Evolutionary conservation across 2,888 invertebrate genomes (phyloP).

Genomic region (Cremastinae sp.): DNA sequence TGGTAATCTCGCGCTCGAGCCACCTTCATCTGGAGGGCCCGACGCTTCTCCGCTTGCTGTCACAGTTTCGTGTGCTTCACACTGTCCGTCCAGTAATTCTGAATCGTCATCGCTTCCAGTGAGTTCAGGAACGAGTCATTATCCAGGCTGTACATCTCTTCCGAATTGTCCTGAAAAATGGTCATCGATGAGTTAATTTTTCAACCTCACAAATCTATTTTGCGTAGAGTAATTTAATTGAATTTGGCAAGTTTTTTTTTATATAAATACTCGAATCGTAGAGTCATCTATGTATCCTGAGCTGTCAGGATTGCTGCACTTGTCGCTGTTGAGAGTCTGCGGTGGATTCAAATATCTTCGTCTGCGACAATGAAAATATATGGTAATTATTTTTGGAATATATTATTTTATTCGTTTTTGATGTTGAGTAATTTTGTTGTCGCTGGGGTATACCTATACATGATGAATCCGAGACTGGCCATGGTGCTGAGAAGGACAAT

Average conservation of each 20-base stretch:
- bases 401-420: no score
- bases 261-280: conserved; percentile 91
- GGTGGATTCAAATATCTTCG: conserved; percentile 90
- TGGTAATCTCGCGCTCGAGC: conserved; percentile 47
- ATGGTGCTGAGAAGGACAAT: conserved; percentile 75
- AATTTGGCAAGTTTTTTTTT: no score
- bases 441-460: conserved; percentile 72
- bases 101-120: conserved; percentile 95
- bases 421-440: no score
- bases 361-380: conserved; percentile 80
- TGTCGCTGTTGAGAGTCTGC: conserved; percentile 88
- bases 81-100: conserved; percentile 96
- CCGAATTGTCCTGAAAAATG: conserved; percentile 91
- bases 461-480: conserved; percentile 77
- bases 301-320: conserved; percentile 92
- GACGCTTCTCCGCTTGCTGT: conserved; percentile 69
- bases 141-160: conserved; percentile 96
- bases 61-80: conserved; percentile 94
- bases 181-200: not conserved
- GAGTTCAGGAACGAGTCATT: conserved; percentile 97
- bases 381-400: no score
- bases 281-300: conserved; percentile 94
- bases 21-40: conserved; percentile 36
- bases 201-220: no score
- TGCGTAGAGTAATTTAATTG: no score